Evolutionary conservation across 2,888 invertebrate genomes (phyloP).

Genomic region (Coelopa pilipes): DNA sequence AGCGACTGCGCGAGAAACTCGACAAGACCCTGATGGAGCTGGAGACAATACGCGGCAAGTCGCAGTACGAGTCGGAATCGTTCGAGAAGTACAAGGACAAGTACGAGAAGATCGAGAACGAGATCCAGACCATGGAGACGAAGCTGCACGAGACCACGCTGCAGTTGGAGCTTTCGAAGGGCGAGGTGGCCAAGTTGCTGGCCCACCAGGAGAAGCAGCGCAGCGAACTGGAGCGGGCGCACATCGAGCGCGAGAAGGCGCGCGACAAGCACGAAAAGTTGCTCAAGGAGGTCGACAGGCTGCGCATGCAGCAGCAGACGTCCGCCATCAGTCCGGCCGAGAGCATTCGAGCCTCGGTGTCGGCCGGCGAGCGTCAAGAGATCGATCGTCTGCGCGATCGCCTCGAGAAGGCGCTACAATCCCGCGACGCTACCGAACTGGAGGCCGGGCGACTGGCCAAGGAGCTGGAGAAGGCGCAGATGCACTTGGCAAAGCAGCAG

Average conservation of each 20-base stretch:
- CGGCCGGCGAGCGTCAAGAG: constrained; percentile 76
- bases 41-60: constrained; percentile 83
- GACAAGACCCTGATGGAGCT: constrained; percentile 85
- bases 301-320: constrained; percentile 68
- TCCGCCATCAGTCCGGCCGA: constrained; percentile 68
- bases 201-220: constrained; percentile 83
- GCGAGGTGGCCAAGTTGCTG: constrained; percentile 80
- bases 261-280: constrained; percentile 87
- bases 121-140: constrained; percentile 80
- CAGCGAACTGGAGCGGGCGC: constrained; percentile 82
- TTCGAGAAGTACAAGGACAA: constrained; percentile 82
- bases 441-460: constrained; percentile 86
- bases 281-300: constrained; percentile 72
- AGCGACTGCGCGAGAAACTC: constrained; percentile 80
- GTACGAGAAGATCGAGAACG: constrained; percentile 78
- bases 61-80: constrained; percentile 79
- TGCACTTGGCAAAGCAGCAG: constrained; percentile 84
- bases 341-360: constrained; percentile 68
- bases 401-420: constrained; percentile 81
- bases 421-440: constrained; percentile 83
- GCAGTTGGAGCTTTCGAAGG: constrained; percentile 82
- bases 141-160: constrained; percentile 83
- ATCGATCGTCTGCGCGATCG: constrained; percentile 87
- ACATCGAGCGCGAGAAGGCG: constrained; percentile 90
- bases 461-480: constrained; percentile 86